These are phyloP conservation scores for Eulemur mongoz DNA, from an alignment of 2,797 vertebrate species.

Conservation along the genomic window DNA sequence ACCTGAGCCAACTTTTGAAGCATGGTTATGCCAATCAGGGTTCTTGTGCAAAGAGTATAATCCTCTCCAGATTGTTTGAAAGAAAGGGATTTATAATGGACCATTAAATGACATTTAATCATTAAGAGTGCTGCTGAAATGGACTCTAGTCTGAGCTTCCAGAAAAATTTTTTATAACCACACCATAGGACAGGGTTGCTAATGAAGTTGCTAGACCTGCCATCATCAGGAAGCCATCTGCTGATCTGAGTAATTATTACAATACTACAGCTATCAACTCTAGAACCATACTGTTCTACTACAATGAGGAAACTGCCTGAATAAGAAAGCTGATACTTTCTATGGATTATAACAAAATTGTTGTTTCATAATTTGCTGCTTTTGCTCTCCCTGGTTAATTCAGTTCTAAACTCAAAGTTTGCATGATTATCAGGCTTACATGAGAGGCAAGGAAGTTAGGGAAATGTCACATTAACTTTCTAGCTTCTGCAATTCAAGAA, in stretches of 20 bases:
- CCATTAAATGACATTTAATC: not conserved
- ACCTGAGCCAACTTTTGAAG: not conserved
- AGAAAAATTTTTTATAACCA: not conserved
- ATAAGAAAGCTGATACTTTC: not conserved
- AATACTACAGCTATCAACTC: not conserved
- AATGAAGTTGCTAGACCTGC: not conserved
- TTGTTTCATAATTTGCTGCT: not conserved
- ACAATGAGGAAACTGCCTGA: not conserved
- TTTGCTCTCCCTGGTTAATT: not conserved
- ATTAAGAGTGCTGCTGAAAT: not conserved
- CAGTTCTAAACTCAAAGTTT: constrained; percentile 1
- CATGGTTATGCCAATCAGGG: not conserved
- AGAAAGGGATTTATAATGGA: not conserved
- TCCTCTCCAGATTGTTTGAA: not conserved
- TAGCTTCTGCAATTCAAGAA: not conserved
- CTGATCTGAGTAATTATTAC: not conserved
- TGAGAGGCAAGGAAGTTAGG: not conserved
- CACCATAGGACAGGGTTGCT: not conserved
- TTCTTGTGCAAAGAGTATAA: not conserved
- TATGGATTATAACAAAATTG: not conserved
- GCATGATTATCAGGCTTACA: not conserved
- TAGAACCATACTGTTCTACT: not conserved
- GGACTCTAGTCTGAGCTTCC: not conserved
- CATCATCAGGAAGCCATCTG: not conserved
- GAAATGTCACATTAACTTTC: not conserved